Conservation (phyloP, 2,113 vertebrate genomes). For the Hippocampus zosterae region DNA sequence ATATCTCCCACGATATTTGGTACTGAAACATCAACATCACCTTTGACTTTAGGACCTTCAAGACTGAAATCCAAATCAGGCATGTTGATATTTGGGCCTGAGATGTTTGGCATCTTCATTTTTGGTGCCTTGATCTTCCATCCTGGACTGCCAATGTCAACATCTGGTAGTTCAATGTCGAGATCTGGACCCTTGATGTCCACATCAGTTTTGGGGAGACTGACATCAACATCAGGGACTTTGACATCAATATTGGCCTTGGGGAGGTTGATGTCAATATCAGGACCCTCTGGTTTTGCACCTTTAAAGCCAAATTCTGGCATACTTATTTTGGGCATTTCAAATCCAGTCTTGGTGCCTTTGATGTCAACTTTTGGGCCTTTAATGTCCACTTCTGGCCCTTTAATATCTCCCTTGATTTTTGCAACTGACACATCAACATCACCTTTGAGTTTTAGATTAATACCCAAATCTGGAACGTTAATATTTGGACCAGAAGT, state of each 20-base stretch:
- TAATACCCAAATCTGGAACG: slow-evolving; percentile 1
- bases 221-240: neutral
- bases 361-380: neutral
- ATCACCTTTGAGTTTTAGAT: slow-evolving; percentile 18
- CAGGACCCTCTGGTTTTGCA: neutral
- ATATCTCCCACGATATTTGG: slow-evolving; percentile 9
- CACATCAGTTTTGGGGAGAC: neutral
- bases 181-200: slow-evolving; percentile 18
- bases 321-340: neutral
- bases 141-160: neutral
- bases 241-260: slow-evolving; percentile 7
- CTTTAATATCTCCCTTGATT: slow-evolving; percentile 1
- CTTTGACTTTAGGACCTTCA: slow-evolving; percentile 9
- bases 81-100: slow-evolving; percentile 15
- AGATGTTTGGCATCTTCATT: slow-evolving; percentile 19
- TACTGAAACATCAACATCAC: slow-evolving; percentile 13
- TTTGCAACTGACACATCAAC: slow-evolving; percentile 57
- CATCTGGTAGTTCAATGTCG: slow-evolving; percentile 26
- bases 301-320: neutral
- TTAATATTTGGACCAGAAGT: slow-evolving; percentile 5
- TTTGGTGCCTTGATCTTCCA: slow-evolving; percentile 17
- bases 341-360: slow-evolving; percentile 8
- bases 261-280: neutral
- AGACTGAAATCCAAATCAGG: slow-evolving; percentile 40
- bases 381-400: neutral